phyloP scores from a whole-genome alignment of 2,113 vertebrate species.

The Athene noctua region DNA sequence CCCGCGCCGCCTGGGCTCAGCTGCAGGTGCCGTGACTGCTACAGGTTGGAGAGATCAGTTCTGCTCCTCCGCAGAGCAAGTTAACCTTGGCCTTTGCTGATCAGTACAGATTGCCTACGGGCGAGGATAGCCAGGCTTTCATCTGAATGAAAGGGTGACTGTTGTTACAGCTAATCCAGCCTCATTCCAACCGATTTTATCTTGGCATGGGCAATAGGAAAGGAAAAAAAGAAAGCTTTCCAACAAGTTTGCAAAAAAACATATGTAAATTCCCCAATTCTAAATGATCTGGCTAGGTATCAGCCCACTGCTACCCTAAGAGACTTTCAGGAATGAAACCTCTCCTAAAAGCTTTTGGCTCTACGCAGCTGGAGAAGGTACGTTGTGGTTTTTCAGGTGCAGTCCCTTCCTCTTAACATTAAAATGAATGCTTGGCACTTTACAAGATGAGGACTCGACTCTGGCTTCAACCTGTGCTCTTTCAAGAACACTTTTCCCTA shows the following conservation, averaged over 20 bases:
- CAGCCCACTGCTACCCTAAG: not conserved
- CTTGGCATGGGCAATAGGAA: not conserved
- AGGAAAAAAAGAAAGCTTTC: not conserved
- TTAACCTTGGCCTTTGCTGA: not conserved
- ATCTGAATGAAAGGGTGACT: not conserved
- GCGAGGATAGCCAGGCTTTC: not conserved
- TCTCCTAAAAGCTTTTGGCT: slow-evolving; percentile 4
- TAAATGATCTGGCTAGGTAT: not conserved
- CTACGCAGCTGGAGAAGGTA: not conserved
- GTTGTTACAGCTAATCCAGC: not conserved
- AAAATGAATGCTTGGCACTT: slow-evolving; percentile 26
- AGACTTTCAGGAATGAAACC: slow-evolving; percentile 38
- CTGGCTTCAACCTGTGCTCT: slow-evolving; percentile 37
- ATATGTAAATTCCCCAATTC: not conserved
- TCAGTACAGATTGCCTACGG: rapidly evolving
- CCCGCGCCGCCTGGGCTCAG: not conserved
- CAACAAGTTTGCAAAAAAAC: not conserved
- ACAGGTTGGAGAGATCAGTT: not conserved
- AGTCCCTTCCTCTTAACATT: not conserved
- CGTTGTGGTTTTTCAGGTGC: slow-evolving; percentile 34
- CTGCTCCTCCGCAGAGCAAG: not conserved
- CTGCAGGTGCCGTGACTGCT: not conserved
- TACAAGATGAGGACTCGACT: not conserved
- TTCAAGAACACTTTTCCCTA: slow-evolving; percentile 9
- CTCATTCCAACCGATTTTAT: slow-evolving; percentile 17